Evolutionary conservation across 2,888 invertebrate species (phyloP).

Genomic region (Euproctis similis): DNA sequence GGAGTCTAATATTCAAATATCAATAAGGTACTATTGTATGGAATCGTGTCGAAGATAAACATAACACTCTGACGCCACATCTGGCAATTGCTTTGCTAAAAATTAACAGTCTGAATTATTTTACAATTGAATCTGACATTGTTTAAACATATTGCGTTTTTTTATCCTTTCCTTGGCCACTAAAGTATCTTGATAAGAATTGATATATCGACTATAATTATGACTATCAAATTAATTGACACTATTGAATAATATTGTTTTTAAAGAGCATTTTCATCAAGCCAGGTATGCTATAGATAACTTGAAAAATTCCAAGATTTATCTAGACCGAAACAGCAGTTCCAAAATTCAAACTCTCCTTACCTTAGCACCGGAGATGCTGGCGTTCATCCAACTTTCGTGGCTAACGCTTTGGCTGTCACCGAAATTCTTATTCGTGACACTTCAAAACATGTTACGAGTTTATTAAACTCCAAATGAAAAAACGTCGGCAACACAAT

Average conservation of each 20-base stretch:
- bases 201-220: too few relatives aligned
- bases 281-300: too few relatives aligned
- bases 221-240: too few relatives aligned
- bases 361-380: conserved; percentile 67
- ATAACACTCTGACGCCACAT: conserved; percentile 20
- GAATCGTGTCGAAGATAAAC: conserved; percentile 14
- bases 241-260: too few relatives aligned
- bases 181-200: too few relatives aligned
- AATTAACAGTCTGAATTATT: conserved; percentile 1
- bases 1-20: too few relatives aligned
- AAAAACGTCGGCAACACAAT: conserved; percentile 32
- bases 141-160: too few relatives aligned
- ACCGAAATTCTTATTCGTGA: conserved; percentile 56
- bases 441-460: conserved; percentile 44
- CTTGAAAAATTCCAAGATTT: too few relatives aligned
- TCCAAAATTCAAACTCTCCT: conserved; percentile 37
- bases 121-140: too few relatives aligned
- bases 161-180: too few relatives aligned
- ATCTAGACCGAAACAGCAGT: conserved; percentile 14
- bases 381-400: conserved; percentile 72
- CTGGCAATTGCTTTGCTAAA: conserved; percentile 11
- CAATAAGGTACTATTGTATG: conserved; percentile 12
- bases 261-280: too few relatives aligned
- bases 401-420: conserved; percentile 59
- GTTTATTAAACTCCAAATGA: conserved; percentile 37